Base-by-base conservation (phyloP, 2,888 invertebrate genomes). In the Andricus quercusramuli region DNA sequence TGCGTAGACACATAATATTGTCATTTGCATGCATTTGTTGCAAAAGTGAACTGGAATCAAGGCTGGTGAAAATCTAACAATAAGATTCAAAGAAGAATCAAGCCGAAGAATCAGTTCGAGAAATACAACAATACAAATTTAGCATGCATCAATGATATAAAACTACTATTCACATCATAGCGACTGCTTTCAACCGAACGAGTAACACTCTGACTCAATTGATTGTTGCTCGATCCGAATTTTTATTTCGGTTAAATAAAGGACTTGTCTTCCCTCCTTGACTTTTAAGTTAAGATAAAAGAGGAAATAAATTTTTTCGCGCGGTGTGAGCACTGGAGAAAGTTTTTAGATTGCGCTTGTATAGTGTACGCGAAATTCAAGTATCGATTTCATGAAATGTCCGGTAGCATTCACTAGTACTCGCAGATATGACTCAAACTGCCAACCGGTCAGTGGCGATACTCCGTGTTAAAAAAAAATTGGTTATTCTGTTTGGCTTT, bases 401-500 rank as follows among this genome's bases (percentile, higher is more conserved):
- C 22, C 65, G 44, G 17, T 66, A 65, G 66, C 79, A 82, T 22
- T 78, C 83, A 84, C 83, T 84, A 82, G 77, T 82, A 80, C 79
- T 84, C 80, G 83, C 85, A 68, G 82, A 83, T 82, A 64, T 25
- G 80, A 85, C 79, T 81, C 83, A 79, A 83, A 76, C 79, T 79
- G 74, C 82, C 65, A 83, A 85, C 78, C 83, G 81, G 82, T 87
- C 85, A 86, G 85, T 84, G 84, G 86, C 83, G 85, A 85, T 80
- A 86, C 86, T 87, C 84, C 86, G 85, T 87, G 81, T 87, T 88
- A 88, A 85, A 88, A 82, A 82, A 84, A 86, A 85, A 83, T 88
- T 89, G 85, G 86, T 90, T 89, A 85, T 89, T 91, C 89, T 88
- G 90, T 92, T 92, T 89, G 90, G 92, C 92, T 92, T 92, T 87